These are phyloP conservation scores for Heliconius hortense DNA, from an alignment of 2,888 invertebrate species.

Conservation along the genomic window DNA sequence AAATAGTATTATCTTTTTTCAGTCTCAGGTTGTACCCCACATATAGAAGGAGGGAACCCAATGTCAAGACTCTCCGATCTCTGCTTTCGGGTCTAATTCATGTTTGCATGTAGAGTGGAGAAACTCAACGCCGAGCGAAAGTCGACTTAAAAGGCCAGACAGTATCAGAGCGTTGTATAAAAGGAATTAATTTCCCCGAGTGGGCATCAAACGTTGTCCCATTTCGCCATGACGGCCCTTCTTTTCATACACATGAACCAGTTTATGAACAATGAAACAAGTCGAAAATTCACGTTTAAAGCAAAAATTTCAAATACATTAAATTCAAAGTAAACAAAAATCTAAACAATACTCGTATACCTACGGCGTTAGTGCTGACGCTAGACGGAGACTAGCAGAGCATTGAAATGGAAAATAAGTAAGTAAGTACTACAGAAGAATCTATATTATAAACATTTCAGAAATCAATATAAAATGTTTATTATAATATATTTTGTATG, in stretches of 20 bases:
- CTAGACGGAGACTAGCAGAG: constrained; percentile 3
- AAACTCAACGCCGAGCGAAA: neutral
- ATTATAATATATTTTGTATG: neutral
- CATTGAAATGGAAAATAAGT: constrained; percentile 11
- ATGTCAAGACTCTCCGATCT: no score
- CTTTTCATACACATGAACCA: no score
- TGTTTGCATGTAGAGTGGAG: neutral
- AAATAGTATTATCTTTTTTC: neutral
- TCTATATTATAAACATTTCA: neutral
- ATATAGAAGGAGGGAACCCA: no score
- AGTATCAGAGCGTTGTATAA: no score
- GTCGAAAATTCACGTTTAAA: neutral
- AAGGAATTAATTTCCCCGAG: no score
- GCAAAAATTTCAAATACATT: neutral
- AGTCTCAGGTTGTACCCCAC: no score
- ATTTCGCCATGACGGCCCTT: neutral
- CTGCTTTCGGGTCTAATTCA: no score
- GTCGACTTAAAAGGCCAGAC: no score
- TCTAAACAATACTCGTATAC: constrained; percentile 2
- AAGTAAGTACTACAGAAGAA: constrained; percentile 10
- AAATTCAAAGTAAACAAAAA: constrained; percentile 6
- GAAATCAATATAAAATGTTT: neutral
- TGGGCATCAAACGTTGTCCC: neutral
- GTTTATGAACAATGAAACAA: no score
- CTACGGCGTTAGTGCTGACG: constrained; percentile 1